Evolutionary conservation across 2,888 invertebrate genomes (phyloP), one percentile per base, ranked within the genome.

Genomic region (Polydrusus cervinus): DNA sequence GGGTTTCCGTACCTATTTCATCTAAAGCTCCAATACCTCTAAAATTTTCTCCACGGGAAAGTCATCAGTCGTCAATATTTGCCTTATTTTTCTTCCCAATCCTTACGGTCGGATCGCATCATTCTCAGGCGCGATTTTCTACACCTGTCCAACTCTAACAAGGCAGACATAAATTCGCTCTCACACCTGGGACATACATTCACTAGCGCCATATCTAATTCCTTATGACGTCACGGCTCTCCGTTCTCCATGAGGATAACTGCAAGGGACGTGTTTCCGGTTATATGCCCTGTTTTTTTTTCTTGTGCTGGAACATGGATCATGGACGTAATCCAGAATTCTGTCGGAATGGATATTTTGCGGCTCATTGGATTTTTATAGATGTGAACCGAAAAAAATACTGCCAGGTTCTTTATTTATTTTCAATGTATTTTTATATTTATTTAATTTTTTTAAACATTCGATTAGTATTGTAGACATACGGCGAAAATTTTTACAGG

Each of bases 181-280:
- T 16, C 65, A 66, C 72, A 72, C 66, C 71, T 66, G 57, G 49
- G 47, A 72, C 47, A 16, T 47, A 25, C 47, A 34, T 65, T 60
- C 66, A 61, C 61, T 64, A 16, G 51, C 66, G 60, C 53, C 47
- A 75, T 71, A 53, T 62, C 34, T 75, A 75, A 75, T 71, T 67
- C 64, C 18, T 68, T 53, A 55, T 68, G 71, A 75, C 66, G 71
- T 71, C 71, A 75, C 67, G n/a, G 60, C 66, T 55, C 51, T 43
- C 55, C 47, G 43, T 61, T 55, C 51, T 43, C 55, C 47, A 51
- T 53, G 43, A 68, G 40, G 71, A 71, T 71, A 75, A 67, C 65
- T 55, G 66, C 30, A 55, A 38, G 38, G 60, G 75, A 75, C 75
- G 71, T 75, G 75, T 71, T 75, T 75, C 25, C 57, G 45, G 45